phyloP scores from a whole-genome alignment of 1,140 invertebrate species.

The Drosophila varians region DNA sequence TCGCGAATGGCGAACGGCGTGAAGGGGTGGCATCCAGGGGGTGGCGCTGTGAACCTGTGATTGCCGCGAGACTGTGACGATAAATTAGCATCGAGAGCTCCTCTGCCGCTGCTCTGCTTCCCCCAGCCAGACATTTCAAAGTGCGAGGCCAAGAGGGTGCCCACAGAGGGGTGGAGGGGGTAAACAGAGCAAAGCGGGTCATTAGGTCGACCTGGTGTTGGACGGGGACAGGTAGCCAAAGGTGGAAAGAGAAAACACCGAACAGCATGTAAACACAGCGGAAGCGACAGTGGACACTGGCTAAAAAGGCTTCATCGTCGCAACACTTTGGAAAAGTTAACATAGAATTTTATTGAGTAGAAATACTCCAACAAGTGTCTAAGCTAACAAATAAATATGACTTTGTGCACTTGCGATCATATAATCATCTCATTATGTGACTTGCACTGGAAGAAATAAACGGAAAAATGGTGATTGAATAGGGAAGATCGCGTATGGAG shows the following conservation, averaged over 20 bases:
- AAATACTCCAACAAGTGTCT: no score
- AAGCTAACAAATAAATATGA: no score
- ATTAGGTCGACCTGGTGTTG: slow-evolving; percentile 45
- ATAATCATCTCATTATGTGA: slow-evolving; percentile 50
- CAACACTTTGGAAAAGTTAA: no score
- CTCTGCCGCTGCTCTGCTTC: not conserved
- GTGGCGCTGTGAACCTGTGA: slow-evolving; percentile 54
- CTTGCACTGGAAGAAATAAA: slow-evolving; percentile 29
- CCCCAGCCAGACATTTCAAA: slow-evolving; percentile 4
- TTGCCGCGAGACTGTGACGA: slow-evolving; percentile 64
- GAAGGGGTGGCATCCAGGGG: not conserved
- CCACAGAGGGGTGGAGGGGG: slow-evolving; percentile 6
- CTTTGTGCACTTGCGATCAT: slow-evolving; percentile 31
- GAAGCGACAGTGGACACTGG: slow-evolving; percentile 4
- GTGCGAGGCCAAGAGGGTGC: not conserved
- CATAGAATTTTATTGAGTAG: no score
- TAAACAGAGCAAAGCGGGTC: slow-evolving; percentile 63
- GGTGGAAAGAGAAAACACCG: not conserved
- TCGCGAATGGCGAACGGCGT: not conserved
- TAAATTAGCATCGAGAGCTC: slow-evolving; percentile 73
- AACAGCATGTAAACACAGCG: slow-evolving; percentile 8
- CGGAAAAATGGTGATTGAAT: not conserved
- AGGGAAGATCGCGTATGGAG: slow-evolving; percentile 28
- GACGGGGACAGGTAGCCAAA: not conserved
- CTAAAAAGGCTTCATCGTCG: no score